Evolutionary conservation across 2,113 vertebrate species (phyloP), one percentile per base, ranked within the genome.

Genomic region (Microtus richardsoni): DNA sequence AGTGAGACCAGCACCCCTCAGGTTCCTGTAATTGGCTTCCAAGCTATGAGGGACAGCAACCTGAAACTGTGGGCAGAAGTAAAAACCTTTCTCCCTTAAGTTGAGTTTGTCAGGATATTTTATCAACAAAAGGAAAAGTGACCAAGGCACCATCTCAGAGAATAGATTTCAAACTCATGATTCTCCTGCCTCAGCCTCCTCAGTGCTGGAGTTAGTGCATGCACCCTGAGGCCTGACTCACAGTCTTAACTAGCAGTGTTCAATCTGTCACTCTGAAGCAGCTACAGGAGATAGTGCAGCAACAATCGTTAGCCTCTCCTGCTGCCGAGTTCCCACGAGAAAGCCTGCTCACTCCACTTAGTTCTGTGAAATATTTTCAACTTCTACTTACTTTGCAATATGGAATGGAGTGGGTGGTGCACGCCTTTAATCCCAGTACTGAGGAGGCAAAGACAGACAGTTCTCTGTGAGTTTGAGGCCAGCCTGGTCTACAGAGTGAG

Each of bases 221-320:
- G 30, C 0, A 30, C 58, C n/a, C 8, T 8, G 28, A 70, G 19
- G 11, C 6, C 3, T 8, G 22, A n/a, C 17, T 22, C n/a, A 21
- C 1, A 52, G 47, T 28, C 30, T n/a, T 44, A 11, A 73, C 5
- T 12, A 3, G 9, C 19, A 36, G 4, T 26, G 16, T 52, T 21
- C 9, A 5, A 1, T 0, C 62, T 22, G 22, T 64, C 84, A 4
- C 9, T 58, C 7, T 24, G 66, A 26, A 62, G 71, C 54, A 36
- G 47, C 19, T 13, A 3, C 0, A 26, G n/a, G 13, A 28, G 24
- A 19, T 16, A 3, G 3, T 2, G 4, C 17, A 52, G 22, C 11
- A 60, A 16, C 39, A 2, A 26, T 24, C 21, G 0, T 8, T 11
- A 17, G 30, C 13, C 3, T n/a, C 5, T 60, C 22, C 36, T 10